Evolutionary conservation across 2,797 vertebrate genomes (phyloP).

Genomic region (Hypotaenidia philippensis): DNA sequence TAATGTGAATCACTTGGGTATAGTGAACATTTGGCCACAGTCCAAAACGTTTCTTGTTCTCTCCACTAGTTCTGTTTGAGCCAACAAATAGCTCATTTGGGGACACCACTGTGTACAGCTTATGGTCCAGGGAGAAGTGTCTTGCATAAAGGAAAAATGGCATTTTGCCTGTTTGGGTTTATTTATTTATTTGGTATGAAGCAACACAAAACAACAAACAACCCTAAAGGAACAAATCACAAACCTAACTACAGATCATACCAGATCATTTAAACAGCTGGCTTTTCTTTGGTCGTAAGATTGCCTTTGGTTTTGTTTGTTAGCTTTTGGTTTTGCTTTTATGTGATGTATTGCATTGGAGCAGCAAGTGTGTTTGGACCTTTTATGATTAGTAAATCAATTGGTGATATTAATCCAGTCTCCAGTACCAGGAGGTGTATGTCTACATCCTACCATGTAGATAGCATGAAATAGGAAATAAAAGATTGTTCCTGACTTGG

Average conservation of each 20-base stretch:
- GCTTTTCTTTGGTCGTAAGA: background rate
- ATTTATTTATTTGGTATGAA: background rate
- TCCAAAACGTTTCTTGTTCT: slow-evolving; percentile 9
- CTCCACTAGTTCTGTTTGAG: background rate
- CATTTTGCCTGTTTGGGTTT: background rate
- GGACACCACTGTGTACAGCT: background rate
- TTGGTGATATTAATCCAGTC: background rate
- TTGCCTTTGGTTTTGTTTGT: background rate
- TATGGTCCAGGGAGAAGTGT: background rate
- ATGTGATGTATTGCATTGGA: background rate
- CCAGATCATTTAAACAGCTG: background rate
- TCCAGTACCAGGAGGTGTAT: background rate
- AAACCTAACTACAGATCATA: background rate
- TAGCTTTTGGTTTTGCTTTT: background rate
- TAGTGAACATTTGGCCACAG: background rate
- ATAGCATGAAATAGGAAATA: background rate
- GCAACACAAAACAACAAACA: background rate
- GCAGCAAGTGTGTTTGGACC: background rate
- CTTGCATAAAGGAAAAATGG: background rate
- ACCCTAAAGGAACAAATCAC: background rate
- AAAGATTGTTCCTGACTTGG: background rate
- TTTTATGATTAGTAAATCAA: background rate
- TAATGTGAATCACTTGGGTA: slow-evolving; percentile 25
- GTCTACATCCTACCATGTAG: background rate
- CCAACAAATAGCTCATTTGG: background rate